Evolutionary conservation across 2,113 vertebrate genomes (phyloP), one percentile per base, ranked within the genome.

Genomic region (Pleuronectes platessa): DNA sequence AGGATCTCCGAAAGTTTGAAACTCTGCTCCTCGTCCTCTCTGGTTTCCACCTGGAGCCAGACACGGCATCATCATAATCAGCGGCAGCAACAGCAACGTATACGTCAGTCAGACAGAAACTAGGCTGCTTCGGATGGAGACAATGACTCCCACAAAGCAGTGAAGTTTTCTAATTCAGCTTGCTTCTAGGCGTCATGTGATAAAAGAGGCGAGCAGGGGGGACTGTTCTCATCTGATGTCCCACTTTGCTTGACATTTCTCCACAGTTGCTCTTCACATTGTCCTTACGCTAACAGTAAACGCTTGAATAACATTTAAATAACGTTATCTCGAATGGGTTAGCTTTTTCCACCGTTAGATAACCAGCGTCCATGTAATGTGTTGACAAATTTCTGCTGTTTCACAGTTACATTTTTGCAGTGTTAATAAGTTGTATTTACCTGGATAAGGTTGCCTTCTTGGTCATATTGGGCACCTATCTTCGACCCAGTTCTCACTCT

Each of bases 21-120:
- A 68, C 93, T 96, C 90, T 99, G 98, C 62, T 99, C 98, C 76
- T 99, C 98, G 93, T 99, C 98, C 89, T 99, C 97, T 83, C 98
- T 94, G 20, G 94, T 97, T 92, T 99, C 98, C 80, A 99, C 97
- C 97, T 99, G 84, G 61, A 91, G 14, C 4, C 85, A 85, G 35
- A 70, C 40, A 74, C 37, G 68, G 2, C 37, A 61, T 17, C 0
- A 11, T 56, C 31, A 54, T 26, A 51, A 20, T 47, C 54, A 42
- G 17, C n/a, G n/a, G 5, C 45, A 67, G 11, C 35, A 61, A 8
- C 0, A 11, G 47, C 31, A 60, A 17, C 60, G 15, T 37, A 45
- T 3, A 42, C 40, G 40, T 42, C 40, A 42, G 40, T 42, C 1
- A 42, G 10, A 42, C 10, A 42, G 40, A 11, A 42, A 11, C 35